Evolutionary conservation across 1,140 invertebrate genomes (phyloP).

Genomic region (Aleiodes sp.): DNA sequence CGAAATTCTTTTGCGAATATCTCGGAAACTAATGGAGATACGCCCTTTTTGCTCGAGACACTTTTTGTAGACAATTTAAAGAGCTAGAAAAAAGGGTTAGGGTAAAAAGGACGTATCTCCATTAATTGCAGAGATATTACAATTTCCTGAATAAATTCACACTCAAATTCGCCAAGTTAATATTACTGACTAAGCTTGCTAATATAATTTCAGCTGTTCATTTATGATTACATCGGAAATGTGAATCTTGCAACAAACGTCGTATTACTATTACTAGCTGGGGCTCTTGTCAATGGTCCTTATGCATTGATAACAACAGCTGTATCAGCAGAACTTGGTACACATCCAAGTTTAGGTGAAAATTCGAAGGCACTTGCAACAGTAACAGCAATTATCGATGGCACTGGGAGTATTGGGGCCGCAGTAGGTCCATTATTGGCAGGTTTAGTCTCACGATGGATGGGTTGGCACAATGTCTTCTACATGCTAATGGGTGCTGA

Average conservation of each 20-base stretch:
- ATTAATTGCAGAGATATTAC: neutral
- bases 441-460: slow-evolving; percentile 76
- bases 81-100: no score
- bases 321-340: slow-evolving; percentile 93
- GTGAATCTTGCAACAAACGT: slow-evolving; percentile 72
- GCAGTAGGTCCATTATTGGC: slow-evolving; percentile 91
- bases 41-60: no score
- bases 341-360: slow-evolving; percentile 83
- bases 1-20: neutral
- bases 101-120: no score
- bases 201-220: slow-evolving; percentile 73
- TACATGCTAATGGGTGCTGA: slow-evolving; percentile 90
- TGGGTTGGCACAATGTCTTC: slow-evolving; percentile 89
- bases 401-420: slow-evolving; percentile 92
- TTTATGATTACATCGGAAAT: slow-evolving; percentile 79
- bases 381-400: slow-evolving; percentile 96
- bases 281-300: slow-evolving; percentile 91
- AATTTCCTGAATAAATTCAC: neutral
- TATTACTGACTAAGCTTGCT: neutral
- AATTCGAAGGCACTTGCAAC: slow-evolving; percentile 92
- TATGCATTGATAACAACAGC: slow-evolving; percentile 96
- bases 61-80: no score
- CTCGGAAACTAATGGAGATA: no score
- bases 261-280: slow-evolving; percentile 78
- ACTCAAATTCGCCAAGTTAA: neutral